Conservation (phyloP, 1,140 invertebrate genomes). For the Drosophila bifasciata region DNA sequence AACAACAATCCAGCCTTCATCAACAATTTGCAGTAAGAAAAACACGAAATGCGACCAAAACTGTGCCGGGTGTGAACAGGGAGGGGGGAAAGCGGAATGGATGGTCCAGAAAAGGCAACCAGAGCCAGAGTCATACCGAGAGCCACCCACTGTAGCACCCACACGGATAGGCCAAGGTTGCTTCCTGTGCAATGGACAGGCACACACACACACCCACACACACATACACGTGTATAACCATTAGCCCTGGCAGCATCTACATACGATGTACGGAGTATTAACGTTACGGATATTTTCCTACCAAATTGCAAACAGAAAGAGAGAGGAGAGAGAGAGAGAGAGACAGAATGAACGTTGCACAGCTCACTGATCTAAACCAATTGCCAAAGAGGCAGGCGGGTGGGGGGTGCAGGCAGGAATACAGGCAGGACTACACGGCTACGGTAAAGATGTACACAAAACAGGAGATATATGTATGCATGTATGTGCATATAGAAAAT, state of each 20-base stretch:
- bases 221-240: slow-evolving; percentile 25
- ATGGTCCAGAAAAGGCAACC: slow-evolving; percentile 32
- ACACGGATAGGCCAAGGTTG: slow-evolving; percentile 2
- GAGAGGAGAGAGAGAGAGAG: neutral
- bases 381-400: slow-evolving; percentile 29
- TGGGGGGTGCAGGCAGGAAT: neutral
- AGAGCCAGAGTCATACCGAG: too few relatives aligned
- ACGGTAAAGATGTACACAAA: too few relatives aligned
- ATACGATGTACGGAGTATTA: slow-evolving; percentile 40
- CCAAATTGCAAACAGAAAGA: slow-evolving; percentile 45
- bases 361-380: slow-evolving; percentile 53
- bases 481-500: too few relatives aligned
- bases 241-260: slow-evolving; percentile 49
- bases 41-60: slow-evolving; percentile 60
- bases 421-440: neutral
- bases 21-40: slow-evolving; percentile 74
- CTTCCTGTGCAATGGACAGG: slow-evolving; percentile 12
- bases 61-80: too few relatives aligned
- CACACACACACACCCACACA: slow-evolving; percentile 1
- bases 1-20: slow-evolving; percentile 61
- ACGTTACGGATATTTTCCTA: slow-evolving; percentile 63
- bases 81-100: slow-evolving; percentile 12
- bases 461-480: too few relatives aligned
- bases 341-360: slow-evolving; percentile 28
- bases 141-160: slow-evolving; percentile 26